Percentiles rank a stretch among this genome's conserved stretches.
Conservation (phyloP, 2,113 vertebrate genomes). For the Pluvianellus socialis region DNA sequence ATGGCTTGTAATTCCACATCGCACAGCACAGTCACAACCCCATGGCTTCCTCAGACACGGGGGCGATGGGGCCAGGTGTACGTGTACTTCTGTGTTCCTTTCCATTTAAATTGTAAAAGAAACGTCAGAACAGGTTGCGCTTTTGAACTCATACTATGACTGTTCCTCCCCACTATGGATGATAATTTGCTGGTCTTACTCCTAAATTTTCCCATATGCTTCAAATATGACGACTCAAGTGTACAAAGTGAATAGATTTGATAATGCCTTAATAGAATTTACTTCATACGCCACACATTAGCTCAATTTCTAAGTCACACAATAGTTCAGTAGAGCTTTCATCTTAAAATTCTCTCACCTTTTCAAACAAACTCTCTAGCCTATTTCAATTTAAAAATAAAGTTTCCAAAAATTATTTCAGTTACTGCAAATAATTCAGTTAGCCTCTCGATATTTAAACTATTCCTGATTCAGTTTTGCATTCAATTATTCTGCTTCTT, state of each 20-base stretch:
- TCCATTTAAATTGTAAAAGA: not conserved
- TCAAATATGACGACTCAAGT: not conserved
- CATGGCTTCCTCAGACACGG: not conserved
- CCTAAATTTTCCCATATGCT: not conserved
- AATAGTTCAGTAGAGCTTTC: not conserved
- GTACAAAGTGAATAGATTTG: not conserved
- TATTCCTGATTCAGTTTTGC: not conserved
- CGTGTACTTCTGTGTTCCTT: not conserved
- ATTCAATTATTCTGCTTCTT: not conserved
- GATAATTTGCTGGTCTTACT: not conserved
- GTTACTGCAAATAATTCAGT: not conserved
- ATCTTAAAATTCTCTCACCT: constrained; percentile 3
- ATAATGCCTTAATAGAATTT: not conserved
- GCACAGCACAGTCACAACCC: not conserved
- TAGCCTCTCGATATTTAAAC: not conserved
- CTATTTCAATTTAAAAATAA: not conserved
- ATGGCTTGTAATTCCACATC: not conserved
- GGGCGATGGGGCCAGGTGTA: too few species aligned
- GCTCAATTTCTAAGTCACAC: not conserved
- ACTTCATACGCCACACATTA: not conserved
- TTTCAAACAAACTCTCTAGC: not conserved
- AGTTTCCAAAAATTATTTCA: not conserved
- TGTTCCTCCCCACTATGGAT: not conserved
- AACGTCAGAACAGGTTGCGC: not conserved
- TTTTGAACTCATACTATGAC: not conserved